A percentile compares a stretch with the other conserved stretches of the same genome.
These are phyloP conservation scores for Orchesella cincta DNA, from an alignment of 1,140 invertebrate species.

Conservation along the genomic window DNA sequence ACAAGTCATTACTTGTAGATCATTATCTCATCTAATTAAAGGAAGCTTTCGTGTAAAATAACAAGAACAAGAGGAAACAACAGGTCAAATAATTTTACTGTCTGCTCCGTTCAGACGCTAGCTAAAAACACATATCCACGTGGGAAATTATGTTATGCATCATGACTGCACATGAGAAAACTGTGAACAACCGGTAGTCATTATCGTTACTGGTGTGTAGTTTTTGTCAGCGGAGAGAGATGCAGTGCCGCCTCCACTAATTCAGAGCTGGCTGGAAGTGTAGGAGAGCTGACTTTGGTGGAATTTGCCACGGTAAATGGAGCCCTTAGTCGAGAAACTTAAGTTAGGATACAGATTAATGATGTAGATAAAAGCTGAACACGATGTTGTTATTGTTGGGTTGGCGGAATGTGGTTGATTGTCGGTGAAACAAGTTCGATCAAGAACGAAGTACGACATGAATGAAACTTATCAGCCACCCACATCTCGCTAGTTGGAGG, in stretches of 20 bases:
- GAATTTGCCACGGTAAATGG: no score
- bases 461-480: conserved; percentile 1
- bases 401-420: conserved; percentile 24
- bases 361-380: background rate
- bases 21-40: conserved; percentile 25
- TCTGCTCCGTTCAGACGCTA: no score
- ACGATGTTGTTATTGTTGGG: background rate
- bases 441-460: background rate
- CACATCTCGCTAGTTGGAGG: background rate
- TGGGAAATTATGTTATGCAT: background rate
- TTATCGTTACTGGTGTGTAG: background rate
- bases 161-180: background rate
- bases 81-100: conserved; percentile 24
- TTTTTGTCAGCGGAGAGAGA: no score
- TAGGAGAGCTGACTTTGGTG: background rate
- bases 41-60: background rate
- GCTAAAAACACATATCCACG: background rate
- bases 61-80: conserved; percentile 4
- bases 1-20: conserved; percentile 3
- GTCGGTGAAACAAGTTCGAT: background rate
- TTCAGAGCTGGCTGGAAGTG: background rate
- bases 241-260: background rate
- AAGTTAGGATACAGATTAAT: background rate
- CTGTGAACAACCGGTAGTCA: conserved; percentile 7
- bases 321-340: background rate